Percentiles rank a stretch among this genome's conserved stretches.
phyloP scores from a whole-genome alignment of 2,113 vertebrate species.

The Grammomys dolichurus region DNA sequence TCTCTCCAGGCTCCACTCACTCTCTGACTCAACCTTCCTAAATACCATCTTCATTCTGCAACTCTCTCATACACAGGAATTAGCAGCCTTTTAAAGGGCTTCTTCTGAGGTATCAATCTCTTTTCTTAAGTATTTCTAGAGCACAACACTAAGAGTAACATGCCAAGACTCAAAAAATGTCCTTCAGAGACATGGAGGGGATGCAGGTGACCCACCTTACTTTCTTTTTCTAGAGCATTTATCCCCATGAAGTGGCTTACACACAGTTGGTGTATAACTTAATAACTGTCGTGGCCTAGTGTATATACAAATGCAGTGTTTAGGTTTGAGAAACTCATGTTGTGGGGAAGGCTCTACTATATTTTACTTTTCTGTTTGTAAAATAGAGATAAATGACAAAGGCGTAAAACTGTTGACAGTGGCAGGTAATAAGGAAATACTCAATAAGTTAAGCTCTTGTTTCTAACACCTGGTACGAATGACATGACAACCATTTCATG shows the following conservation, averaged over 20 bases:
- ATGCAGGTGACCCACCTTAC: not conserved
- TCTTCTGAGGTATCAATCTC: not conserved
- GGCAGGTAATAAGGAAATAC: not conserved
- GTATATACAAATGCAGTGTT: not conserved
- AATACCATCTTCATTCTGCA: not conserved
- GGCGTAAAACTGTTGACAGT: not conserved
- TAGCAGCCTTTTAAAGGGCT: not conserved
- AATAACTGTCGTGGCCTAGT: not conserved
- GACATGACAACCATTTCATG: not conserved
- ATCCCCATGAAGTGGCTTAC: not conserved
- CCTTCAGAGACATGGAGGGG: not conserved
- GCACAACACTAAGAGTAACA: not conserved
- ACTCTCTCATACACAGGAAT: not conserved
- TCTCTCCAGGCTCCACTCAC: not conserved
- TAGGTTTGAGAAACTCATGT: not conserved
- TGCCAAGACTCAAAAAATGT: not conserved
- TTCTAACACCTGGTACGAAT: not conserved
- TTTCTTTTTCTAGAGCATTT: not conserved
- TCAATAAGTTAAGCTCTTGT: not conserved
- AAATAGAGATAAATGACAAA: not conserved
- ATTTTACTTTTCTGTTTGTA: conserved; percentile 4
- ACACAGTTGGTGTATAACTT: not conserved
- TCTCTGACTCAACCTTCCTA: conserved; percentile 64
- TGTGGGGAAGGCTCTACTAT: not conserved
- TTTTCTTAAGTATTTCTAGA: conserved; percentile 1